Percentiles rank a stretch among this genome's conserved stretches.
phyloP scores from a whole-genome alignment of 1,140 invertebrate genomes.

The Brachionus asplanchnoidis region DNA sequence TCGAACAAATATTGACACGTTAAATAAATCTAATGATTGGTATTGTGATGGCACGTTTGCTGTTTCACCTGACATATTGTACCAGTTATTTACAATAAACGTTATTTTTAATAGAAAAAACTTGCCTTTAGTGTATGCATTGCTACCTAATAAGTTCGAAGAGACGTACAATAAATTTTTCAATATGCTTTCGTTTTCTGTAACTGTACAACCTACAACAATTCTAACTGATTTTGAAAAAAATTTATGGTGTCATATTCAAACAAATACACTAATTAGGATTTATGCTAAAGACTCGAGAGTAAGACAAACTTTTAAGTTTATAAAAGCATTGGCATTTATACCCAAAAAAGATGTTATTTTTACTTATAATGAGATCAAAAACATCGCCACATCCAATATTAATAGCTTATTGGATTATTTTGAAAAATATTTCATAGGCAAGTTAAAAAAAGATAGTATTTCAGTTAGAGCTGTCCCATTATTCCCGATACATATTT shows the following conservation, averaged over 20 bases:
- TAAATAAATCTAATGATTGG: no score
- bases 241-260: neutral
- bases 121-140: no score
- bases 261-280: neutral
- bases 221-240: neutral
- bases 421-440: constrained; percentile 3
- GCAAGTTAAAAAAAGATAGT: neutral
- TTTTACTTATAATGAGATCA: neutral
- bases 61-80: no score
- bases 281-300: neutral
- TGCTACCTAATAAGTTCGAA: no score
- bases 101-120: no score
- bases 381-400: neutral
- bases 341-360: neutral
- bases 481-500: neutral
- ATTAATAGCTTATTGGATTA: neutral
- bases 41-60: no score
- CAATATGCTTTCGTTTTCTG: no score
- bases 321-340: neutral
- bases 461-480: neutral
- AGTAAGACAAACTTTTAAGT: neutral
- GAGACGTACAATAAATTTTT: no score
- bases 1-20: no score
- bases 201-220: no score
- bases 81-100: no score